phyloP scores from a whole-genome alignment of 1,140 invertebrate genomes.

The Micrasema longulum region DNA sequence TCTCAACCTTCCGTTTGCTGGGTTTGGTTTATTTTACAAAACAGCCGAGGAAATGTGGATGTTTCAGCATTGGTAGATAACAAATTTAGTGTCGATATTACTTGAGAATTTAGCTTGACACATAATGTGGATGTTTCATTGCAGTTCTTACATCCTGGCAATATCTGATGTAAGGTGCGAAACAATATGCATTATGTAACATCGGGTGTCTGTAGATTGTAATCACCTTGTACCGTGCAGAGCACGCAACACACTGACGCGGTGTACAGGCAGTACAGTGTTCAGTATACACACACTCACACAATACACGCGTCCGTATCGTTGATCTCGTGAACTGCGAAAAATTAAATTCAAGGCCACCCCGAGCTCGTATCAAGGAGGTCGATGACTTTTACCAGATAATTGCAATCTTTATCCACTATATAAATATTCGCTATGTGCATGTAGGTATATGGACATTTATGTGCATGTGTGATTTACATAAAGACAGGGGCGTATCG shows the following conservation, averaged over 20 bases:
- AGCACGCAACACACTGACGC: constrained; percentile 4
- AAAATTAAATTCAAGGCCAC: constrained; percentile 49
- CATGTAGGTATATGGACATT: constrained; percentile 12
- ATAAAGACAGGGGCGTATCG: constrained; percentile 17
- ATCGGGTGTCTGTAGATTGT: background rate
- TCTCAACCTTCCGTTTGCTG: no score
- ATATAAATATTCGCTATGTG: constrained; percentile 36
- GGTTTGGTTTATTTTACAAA: no score
- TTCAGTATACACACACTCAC: constrained; percentile 3
- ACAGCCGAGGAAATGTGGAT: no score
- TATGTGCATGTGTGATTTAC: constrained; percentile 19
- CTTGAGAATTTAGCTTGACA: no score
- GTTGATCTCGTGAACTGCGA: constrained; percentile 41
- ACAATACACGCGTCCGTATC: constrained; percentile 25
- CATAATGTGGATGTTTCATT: no score
- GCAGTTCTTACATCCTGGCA: no score
- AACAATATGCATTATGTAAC: no score
- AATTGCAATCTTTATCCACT: constrained; percentile 50
- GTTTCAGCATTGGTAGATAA: no score
- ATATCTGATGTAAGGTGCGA: no score
- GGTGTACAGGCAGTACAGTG: background rate
- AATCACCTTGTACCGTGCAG: constrained; percentile 16
- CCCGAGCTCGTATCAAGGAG: constrained; percentile 37
- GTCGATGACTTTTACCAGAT: constrained; percentile 46
- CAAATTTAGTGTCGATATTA: no score